phyloP scores from a whole-genome alignment of 2,888 invertebrate species.

The Dynastes maya region DNA sequence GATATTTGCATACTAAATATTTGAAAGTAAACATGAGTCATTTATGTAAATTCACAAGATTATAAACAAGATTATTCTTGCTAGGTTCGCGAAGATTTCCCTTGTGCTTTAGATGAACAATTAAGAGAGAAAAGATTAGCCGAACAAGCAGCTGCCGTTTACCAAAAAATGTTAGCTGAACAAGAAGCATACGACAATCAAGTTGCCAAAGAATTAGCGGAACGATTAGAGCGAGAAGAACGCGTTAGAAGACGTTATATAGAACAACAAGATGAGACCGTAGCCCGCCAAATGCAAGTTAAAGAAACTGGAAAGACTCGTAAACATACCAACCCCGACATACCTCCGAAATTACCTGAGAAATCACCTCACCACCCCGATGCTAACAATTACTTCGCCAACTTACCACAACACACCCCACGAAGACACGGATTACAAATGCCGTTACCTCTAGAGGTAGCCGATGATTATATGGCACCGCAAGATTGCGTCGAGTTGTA shows the following conservation, averaged over 20 bases:
- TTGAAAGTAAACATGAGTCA: slow-evolving; percentile 12
- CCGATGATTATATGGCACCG: slow-evolving; percentile 49
- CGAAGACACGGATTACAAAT: slow-evolving; percentile 66
- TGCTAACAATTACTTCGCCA: slow-evolving; percentile 62
- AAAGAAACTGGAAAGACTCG: slow-evolving; percentile 25
- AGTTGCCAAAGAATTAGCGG: slow-evolving; percentile 78
- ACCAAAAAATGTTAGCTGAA: slow-evolving; percentile 76
- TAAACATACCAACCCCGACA: slow-evolving; percentile 54
- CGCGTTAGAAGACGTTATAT: slow-evolving; percentile 72
- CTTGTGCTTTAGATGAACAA: slow-evolving; percentile 83
- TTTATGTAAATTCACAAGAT: neutral
- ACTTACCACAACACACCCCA: slow-evolving; percentile 61
- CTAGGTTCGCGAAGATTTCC: slow-evolving; percentile 84
- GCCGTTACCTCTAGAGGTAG: slow-evolving; percentile 63
- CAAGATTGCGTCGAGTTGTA: slow-evolving; percentile 62
- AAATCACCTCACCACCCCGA: slow-evolving; percentile 63
- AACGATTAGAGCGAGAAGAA: slow-evolving; percentile 76
- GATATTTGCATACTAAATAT: slow-evolving; percentile 16
- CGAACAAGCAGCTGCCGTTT: slow-evolving; percentile 76
- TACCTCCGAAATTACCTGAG: slow-evolving; percentile 55
- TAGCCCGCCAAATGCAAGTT: slow-evolving; percentile 63
- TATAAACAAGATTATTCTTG: slow-evolving; percentile 69
- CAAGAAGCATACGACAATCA: slow-evolving; percentile 81
- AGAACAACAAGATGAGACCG: slow-evolving; percentile 73
- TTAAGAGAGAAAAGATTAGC: slow-evolving; percentile 78